phyloP scores from a whole-genome alignment of 2,888 invertebrate species.

The Dolichopus griseipennis region DNA sequence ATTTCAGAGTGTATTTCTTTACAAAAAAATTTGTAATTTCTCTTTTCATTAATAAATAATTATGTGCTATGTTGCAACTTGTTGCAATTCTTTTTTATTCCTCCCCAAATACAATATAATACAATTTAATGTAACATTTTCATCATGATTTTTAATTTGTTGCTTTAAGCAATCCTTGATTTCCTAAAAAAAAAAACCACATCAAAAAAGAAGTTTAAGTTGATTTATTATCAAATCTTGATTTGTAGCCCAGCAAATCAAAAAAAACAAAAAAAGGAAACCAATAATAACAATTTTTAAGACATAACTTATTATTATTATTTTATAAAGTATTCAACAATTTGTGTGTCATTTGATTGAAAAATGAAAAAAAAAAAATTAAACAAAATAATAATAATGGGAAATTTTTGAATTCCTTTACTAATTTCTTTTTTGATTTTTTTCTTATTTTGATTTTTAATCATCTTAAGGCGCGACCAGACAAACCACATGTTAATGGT shows the following conservation, averaged over 20 bases:
- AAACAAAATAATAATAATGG: not conserved
- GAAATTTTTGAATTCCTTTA: not conserved
- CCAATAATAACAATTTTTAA: not conserved
- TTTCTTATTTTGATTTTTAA: too few relatives aligned
- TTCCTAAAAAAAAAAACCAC: too few relatives aligned
- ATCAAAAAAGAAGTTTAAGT: not conserved
- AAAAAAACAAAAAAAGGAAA: not conserved
- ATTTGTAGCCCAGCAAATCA: not conserved
- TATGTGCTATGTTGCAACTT: not conserved
- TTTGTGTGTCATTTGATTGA: not conserved
- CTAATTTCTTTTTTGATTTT: too few relatives aligned
- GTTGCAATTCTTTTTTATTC: not conserved
- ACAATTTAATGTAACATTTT: not conserved
- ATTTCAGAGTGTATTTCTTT: not conserved
- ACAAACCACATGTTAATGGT: too few relatives aligned
- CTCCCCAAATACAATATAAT: not conserved
- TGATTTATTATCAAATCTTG: not conserved
- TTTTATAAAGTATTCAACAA: not conserved
- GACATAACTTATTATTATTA: not conserved
- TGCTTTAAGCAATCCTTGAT: not conserved
- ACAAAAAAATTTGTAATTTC: not conserved
- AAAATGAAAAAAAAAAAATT: not conserved
- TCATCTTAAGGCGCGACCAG: too few relatives aligned
- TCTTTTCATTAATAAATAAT: not conserved
- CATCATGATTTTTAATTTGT: not conserved